Conservation (phyloP, 1,140 invertebrate genomes). For the Drosophila sp. region DNA sequence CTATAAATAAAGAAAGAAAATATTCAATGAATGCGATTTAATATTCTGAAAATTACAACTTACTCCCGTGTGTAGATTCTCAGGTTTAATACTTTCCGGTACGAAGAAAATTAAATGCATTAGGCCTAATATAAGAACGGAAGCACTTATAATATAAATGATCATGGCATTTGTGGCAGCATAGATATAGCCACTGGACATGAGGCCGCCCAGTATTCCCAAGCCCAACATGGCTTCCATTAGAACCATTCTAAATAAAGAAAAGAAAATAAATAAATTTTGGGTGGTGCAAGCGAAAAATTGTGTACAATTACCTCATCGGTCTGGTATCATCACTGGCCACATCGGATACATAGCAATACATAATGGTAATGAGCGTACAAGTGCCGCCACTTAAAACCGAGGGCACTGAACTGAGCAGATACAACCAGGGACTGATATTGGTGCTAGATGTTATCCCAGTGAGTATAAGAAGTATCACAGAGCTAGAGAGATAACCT, state of each 20-base stretch:
- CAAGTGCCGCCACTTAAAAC: conserved; percentile 85
- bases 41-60: neutral
- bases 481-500: conserved; percentile 64
- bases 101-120: conserved; percentile 73
- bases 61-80: conserved; percentile 59
- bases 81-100: conserved; percentile 65
- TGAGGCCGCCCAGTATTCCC: conserved; percentile 85
- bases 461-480: conserved; percentile 55
- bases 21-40: neutral
- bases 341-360: conserved; percentile 87
- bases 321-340: conserved; percentile 84
- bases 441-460: conserved; percentile 53
- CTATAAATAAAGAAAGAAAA: neutral
- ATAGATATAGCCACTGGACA: conserved; percentile 83
- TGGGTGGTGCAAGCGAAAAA: too few relatives aligned
- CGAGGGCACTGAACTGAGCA: conserved; percentile 85
- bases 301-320: conserved; percentile 64
- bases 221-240: conserved; percentile 85
- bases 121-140: conserved; percentile 51
- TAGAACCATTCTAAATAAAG: conserved; percentile 85
- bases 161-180: conserved; percentile 44
- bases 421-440: conserved; percentile 85
- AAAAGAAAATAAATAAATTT: neutral
- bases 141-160: conserved; percentile 49
- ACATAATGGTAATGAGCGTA: conserved; percentile 85